Percentiles rank a stretch among this genome's conserved stretches.
Conservation (phyloP, 2,888 invertebrate genomes). For the Eupelmus urozonus region DNA sequence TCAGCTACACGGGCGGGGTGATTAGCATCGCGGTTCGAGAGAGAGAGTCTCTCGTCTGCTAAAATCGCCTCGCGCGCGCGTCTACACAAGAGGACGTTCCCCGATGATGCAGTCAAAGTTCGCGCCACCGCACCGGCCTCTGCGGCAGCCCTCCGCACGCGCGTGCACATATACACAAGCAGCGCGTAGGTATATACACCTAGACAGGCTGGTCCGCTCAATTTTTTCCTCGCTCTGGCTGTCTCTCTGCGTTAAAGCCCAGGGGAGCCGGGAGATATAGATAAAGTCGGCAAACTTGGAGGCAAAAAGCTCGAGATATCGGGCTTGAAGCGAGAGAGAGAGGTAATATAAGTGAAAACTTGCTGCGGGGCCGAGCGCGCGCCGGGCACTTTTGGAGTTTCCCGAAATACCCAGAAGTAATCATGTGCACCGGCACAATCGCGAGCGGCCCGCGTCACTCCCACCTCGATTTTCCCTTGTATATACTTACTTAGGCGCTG, state of each 20-base stretch:
- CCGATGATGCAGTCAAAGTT: conserved; percentile 27
- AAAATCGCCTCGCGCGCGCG: background rate
- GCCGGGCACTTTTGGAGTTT: conserved; percentile 65
- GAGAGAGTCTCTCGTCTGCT: background rate
- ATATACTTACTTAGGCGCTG: background rate
- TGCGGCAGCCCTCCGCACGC: background rate
- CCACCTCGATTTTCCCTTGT: conserved; percentile 1
- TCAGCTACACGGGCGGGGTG: conserved; percentile 53
- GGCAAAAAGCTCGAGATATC: background rate
- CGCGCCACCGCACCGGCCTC: background rate
- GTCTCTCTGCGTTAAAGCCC: background rate
- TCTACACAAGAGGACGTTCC: too few relatives aligned
- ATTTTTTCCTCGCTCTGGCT: background rate
- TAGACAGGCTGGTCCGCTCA: too few relatives aligned
- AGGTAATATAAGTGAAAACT: conserved; percentile 66
- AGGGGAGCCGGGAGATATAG: background rate
- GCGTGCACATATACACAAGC: too few relatives aligned
- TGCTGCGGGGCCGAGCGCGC: background rate
- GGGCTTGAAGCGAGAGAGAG: conserved; percentile 40
- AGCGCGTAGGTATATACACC: too few relatives aligned
- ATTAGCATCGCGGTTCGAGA: conserved; percentile 59
- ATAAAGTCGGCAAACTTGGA: conserved; percentile 12
- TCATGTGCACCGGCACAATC: conserved; percentile 57
- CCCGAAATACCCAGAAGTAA: conserved; percentile 66
- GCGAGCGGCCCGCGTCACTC: conserved; percentile 27